phyloP scores from a whole-genome alignment of 1,140 invertebrate genomes.

The Copidosoma floridanum region DNA sequence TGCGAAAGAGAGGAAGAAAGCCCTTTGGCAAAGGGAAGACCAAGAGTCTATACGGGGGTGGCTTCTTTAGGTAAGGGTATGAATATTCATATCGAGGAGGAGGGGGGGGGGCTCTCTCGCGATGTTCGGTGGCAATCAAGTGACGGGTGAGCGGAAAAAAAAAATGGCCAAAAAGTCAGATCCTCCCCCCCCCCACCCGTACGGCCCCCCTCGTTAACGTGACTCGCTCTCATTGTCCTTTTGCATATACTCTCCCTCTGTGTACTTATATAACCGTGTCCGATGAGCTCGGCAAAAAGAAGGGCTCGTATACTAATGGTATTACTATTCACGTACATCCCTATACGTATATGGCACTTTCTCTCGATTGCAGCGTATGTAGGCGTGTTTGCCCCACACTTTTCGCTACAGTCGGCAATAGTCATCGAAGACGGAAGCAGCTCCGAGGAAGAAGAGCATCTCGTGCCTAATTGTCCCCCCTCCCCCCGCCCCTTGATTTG shows the following conservation, averaged over 20 bases:
- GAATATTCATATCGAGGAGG: constrained; percentile 57
- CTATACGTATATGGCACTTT: too few species aligned
- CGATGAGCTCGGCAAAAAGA: too few species aligned
- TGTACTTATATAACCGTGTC: too few species aligned
- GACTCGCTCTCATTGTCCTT: too few species aligned
- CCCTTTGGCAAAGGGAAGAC: constrained; percentile 18
- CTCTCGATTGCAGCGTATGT: too few species aligned
- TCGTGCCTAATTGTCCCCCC: constrained; percentile 46
- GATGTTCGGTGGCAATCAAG: constrained; percentile 55
- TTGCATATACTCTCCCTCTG: not conserved
- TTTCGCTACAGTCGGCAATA: too few species aligned
- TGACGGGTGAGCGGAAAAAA: constrained; percentile 26
- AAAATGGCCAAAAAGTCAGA: constrained; percentile 25
- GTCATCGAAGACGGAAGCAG: constrained; percentile 44
- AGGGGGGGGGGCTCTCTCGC: constrained; percentile 42
- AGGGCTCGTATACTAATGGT: too few species aligned
- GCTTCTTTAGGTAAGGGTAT: constrained; percentile 51
- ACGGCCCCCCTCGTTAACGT: constrained; percentile 22
- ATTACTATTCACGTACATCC: too few species aligned
- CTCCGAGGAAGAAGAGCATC: too few species aligned
- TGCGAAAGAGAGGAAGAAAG: not conserved
- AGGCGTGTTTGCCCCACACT: too few species aligned
- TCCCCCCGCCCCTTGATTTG: constrained; percentile 41
- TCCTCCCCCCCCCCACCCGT: not conserved
- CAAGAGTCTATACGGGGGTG: too few species aligned